Percentiles rank a stretch among this genome's conserved stretches.
phyloP scores from a whole-genome alignment of 92 coral and sea anemone genomes.

The Diadumene lineata region DNA sequence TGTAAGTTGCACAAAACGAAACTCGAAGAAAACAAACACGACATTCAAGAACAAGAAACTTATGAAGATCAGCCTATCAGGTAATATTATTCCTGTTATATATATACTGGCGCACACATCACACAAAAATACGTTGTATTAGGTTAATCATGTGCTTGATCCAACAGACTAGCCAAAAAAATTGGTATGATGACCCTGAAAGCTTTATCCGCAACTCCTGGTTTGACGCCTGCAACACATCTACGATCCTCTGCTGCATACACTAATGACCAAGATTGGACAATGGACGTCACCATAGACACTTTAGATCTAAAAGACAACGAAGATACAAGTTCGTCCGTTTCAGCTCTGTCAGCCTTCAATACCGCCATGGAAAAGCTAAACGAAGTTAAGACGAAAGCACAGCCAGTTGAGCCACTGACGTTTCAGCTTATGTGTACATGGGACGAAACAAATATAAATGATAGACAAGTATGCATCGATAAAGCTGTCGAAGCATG shows the following conservation, averaged over 20 bases:
- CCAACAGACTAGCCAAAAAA: constrained; percentile 62
- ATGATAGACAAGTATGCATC: constrained; percentile 61
- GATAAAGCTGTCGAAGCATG: constrained; percentile 72
- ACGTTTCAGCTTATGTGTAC: constrained; percentile 45
- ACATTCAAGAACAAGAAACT: constrained; percentile 46
- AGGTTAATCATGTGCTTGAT: constrained; percentile 8
- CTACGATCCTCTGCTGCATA: constrained; percentile 31
- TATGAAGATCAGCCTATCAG: constrained; percentile 9
- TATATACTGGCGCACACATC: neutral
- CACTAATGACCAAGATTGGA: constrained; percentile 47
- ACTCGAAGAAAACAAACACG: constrained; percentile 43
- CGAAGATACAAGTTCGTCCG: constrained; percentile 10
- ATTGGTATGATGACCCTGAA: constrained; percentile 61
- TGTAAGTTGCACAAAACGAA: constrained; percentile 48
- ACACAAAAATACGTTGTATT: neutral
- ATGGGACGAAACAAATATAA: constrained; percentile 57
- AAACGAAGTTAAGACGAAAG: constrained; percentile 28
- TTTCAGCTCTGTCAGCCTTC: constrained; percentile 34
- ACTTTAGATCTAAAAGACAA: constrained; percentile 62
- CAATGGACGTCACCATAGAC: constrained; percentile 42
- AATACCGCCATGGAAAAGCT: constrained; percentile 55
- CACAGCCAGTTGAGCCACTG: constrained; percentile 40
- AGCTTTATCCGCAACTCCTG: constrained; percentile 50
- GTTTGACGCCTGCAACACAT: constrained; percentile 38
- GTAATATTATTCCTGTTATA: neutral